phyloP scores from a whole-genome alignment of 2,888 invertebrate genomes.

The Drosophila diplacantha region DNA sequence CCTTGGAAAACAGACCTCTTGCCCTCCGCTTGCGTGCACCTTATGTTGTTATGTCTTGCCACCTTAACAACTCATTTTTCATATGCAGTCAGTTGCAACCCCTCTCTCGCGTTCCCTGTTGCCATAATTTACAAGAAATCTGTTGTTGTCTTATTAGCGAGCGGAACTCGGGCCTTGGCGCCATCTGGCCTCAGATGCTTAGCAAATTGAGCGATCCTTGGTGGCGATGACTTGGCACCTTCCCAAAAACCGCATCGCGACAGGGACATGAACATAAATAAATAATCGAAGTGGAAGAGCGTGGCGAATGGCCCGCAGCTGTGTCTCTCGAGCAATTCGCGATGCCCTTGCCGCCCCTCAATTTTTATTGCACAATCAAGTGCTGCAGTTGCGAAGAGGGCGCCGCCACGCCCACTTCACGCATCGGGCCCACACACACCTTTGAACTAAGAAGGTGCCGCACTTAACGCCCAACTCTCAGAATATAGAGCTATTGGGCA shows the following conservation, averaged over 20 bases:
- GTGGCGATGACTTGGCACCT: slow-evolving; percentile 68
- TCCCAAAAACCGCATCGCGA: slow-evolving; percentile 59
- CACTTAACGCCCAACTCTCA: slow-evolving; percentile 59
- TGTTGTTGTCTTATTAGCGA: slow-evolving; percentile 64
- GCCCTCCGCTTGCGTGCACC: background rate
- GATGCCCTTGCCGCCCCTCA: slow-evolving; percentile 51
- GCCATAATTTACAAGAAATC: slow-evolving; percentile 65
- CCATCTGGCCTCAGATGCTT: slow-evolving; percentile 68
- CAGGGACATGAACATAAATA: slow-evolving; percentile 66
- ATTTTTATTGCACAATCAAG: slow-evolving; percentile 70
- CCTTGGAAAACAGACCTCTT: slow-evolving; percentile 4
- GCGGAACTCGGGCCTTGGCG: slow-evolving; percentile 42
- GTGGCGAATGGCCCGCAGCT: slow-evolving; percentile 66
- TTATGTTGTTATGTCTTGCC: slow-evolving; percentile 20
- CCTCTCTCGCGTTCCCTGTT: slow-evolving; percentile 38
- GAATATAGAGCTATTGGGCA: slow-evolving; percentile 14
- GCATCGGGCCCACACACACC: slow-evolving; percentile 59
- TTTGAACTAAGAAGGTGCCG: slow-evolving; percentile 58
- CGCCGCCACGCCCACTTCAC: slow-evolving; percentile 62
- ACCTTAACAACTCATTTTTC: slow-evolving; percentile 49
- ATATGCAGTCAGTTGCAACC: slow-evolving; percentile 40
- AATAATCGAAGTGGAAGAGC: slow-evolving; percentile 66
- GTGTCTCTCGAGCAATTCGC: slow-evolving; percentile 57
- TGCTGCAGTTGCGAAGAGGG: slow-evolving; percentile 56
- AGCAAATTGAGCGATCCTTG: slow-evolving; percentile 63